phyloP scores from a whole-genome alignment of 2,888 invertebrate genomes.

The Acanthosepion pharaonis region DNA sequence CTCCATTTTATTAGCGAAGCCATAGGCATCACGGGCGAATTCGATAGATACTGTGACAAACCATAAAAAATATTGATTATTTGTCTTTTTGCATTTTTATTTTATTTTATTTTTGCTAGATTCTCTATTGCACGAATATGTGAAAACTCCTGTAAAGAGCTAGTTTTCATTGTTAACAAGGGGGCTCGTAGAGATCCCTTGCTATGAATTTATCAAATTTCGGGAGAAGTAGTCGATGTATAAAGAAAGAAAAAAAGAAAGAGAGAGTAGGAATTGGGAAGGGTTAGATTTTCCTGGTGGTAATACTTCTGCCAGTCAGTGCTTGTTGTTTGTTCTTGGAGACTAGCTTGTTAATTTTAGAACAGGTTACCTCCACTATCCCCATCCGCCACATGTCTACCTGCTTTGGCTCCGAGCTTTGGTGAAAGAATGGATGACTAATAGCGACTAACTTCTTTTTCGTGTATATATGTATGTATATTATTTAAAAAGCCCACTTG shows the following conservation, averaged over 20 bases:
- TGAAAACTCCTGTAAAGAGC: not conserved
- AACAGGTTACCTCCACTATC: not conserved
- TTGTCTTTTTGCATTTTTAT: no score
- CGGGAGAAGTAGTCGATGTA: not conserved
- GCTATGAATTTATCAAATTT: not conserved
- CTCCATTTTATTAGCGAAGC: no score
- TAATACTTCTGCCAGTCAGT: not conserved
- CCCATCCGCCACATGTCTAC: not conserved
- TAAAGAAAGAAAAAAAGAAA: not conserved
- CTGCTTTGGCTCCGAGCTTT: not conserved
- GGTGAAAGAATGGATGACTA: not conserved
- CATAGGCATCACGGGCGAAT: no score
- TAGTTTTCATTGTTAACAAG: not conserved
- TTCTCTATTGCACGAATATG: no score
- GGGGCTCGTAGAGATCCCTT: not conserved
- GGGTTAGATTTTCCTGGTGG: not conserved
- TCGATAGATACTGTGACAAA: no score
- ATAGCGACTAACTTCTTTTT: not conserved
- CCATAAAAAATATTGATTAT: no score
- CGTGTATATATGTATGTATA: no score
- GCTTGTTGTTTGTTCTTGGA: no score
- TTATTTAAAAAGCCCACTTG: no score
- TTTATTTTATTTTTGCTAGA: no score
- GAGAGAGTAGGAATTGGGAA: not conserved
- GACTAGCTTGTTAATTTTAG: not conserved